A percentile compares a stretch with the other conserved stretches of the same genome.
These are phyloP conservation scores for Drusus annulatus DNA, from an alignment of 1,140 invertebrate genomes.

Conservation along the genomic window DNA sequence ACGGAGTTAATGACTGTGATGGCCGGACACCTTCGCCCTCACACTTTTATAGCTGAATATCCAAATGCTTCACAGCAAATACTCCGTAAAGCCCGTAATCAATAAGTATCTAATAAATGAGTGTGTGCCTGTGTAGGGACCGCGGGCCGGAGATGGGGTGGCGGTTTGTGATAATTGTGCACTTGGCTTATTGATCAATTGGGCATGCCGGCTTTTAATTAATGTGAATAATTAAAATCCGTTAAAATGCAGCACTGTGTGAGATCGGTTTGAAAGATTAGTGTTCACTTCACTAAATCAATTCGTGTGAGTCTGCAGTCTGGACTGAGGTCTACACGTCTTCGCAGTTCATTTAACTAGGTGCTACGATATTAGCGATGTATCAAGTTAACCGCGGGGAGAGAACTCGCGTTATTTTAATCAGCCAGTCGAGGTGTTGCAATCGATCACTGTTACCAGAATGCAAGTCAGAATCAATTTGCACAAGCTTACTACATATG, in stretches of 20 bases:
- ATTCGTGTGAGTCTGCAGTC: too few relatives aligned
- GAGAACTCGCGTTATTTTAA: too few relatives aligned
- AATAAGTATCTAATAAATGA: conserved; percentile 16
- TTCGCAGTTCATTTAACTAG: neutral
- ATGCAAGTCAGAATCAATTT: neutral
- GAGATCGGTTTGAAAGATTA: too few relatives aligned
- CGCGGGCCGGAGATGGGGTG: too few relatives aligned
- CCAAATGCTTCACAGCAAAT: neutral
- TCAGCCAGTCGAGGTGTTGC: too few relatives aligned
- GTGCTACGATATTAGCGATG: neutral
- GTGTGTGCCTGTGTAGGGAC: neutral
- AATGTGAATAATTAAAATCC: neutral
- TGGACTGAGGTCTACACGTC: too few relatives aligned
- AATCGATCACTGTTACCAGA: too few relatives aligned
- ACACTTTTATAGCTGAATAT: conserved; percentile 26
- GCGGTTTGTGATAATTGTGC: conserved; percentile 12
- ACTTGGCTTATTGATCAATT: conserved; percentile 23
- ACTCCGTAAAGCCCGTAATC: conserved; percentile 17
- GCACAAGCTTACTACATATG: neutral
- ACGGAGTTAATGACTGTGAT: conserved; percentile 38
- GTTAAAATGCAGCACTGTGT: too few relatives aligned
- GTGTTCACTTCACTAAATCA: too few relatives aligned
- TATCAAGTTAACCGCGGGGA: neutral
- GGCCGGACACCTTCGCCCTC: conserved; percentile 15
- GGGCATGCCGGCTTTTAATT: neutral